Evolutionary conservation across 23 tunicate genomes (phyloP).

Genomic region (Trididemnum nubilum): DNA sequence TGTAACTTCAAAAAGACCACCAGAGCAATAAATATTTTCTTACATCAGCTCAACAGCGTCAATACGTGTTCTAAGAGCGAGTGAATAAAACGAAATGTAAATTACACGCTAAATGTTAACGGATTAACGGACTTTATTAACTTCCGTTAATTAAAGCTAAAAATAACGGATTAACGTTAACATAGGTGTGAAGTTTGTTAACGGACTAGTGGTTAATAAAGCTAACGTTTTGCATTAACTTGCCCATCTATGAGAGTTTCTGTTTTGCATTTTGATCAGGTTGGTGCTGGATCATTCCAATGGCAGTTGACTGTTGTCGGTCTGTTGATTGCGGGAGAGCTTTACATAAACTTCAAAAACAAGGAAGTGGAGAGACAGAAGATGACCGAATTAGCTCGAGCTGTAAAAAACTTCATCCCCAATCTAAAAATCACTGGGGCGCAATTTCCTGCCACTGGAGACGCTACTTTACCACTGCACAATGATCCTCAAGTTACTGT

Average conservation of each 20-base stretch:
- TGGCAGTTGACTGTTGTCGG: constrained; percentile 98
- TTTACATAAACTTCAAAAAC: constrained; percentile 92
- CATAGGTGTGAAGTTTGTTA: too few relatives aligned
- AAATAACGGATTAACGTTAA: too few relatives aligned
- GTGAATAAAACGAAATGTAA: too few relatives aligned
- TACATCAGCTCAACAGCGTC: too few relatives aligned
- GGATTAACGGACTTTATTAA: too few relatives aligned
- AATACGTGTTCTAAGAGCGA: too few relatives aligned
- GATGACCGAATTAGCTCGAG: constrained; percentile 72
- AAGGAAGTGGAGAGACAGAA: constrained; percentile 64
- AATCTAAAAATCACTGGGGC: constrained; percentile 42
- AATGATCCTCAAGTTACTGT: constrained; percentile 38
- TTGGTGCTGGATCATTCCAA: constrained; percentile 90
- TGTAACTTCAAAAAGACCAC: too few relatives aligned
- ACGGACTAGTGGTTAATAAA: background rate
- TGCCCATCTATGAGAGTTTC: background rate
- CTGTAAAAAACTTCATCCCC: constrained; percentile 67
- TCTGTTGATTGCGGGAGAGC: constrained; percentile 90
- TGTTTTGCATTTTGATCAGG: constrained; percentile 48
- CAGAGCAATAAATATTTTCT: too few relatives aligned
- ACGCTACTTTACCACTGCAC: constrained; percentile 45
- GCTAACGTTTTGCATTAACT: background rate
- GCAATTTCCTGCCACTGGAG: constrained; percentile 65
- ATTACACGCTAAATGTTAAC: too few relatives aligned
- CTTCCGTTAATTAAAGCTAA: too few relatives aligned